Conservation (phyloP, 2,113 vertebrate genomes). For the Addax nasomaculatus region DNA sequence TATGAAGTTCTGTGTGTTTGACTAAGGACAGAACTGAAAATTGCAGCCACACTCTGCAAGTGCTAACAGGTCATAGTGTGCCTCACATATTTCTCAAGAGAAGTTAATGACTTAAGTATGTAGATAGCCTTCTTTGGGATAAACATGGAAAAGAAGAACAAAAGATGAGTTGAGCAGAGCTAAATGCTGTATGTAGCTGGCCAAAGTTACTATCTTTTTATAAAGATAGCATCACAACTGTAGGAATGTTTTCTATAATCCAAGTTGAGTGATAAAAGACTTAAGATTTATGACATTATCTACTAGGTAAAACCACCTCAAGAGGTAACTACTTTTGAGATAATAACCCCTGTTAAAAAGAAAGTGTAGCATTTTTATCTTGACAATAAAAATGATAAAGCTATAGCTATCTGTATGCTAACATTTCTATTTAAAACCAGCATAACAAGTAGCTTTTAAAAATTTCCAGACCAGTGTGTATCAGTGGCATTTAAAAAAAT, state of each 20-base stretch:
- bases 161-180: not conserved
- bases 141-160: not conserved
- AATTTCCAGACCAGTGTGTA: not conserved
- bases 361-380: not conserved
- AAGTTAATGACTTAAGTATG: not conserved
- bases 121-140: not conserved
- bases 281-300: not conserved
- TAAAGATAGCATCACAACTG: not conserved
- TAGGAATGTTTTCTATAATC: not conserved
- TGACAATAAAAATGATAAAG: conserved; percentile 11
- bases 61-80: not conserved
- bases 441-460: not conserved
- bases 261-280: not conserved
- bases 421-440: not conserved
- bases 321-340: not conserved
- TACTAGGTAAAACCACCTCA: not conserved
- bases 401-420: not conserved
- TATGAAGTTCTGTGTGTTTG: not conserved
- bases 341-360: not conserved
- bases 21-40: not conserved
- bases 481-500: not conserved
- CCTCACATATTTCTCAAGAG: not conserved
- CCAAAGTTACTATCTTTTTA: not conserved
- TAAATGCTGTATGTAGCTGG: not conserved
- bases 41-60: not conserved